Percentiles rank a stretch among this genome's conserved stretches.
These are phyloP conservation scores for Pogonognathellus flavescens DNA, from an alignment of 1,140 invertebrate genomes.

Conservation along the genomic window DNA sequence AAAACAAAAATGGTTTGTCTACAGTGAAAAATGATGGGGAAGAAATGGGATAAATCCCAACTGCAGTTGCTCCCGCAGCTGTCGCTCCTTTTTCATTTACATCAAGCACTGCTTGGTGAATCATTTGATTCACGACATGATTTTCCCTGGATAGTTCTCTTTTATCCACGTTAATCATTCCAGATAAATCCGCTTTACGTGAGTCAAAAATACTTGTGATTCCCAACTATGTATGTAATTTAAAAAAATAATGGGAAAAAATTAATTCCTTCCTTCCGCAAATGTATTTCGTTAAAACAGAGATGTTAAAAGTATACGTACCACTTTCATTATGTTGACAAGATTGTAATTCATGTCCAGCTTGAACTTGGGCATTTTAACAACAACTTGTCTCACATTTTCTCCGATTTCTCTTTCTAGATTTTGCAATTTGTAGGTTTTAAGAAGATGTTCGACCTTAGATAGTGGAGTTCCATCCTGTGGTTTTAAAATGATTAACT, in stretches of 20 bases:
- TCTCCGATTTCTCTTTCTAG: slow-evolving; percentile 50
- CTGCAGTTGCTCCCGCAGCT: slow-evolving; percentile 51
- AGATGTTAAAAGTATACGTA: slow-evolving; percentile 11
- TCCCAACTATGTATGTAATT: slow-evolving; percentile 54
- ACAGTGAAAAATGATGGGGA: slow-evolving; percentile 59
- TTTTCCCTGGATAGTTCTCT: background rate
- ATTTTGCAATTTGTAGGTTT: slow-evolving; percentile 21
- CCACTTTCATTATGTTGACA: slow-evolving; percentile 39
- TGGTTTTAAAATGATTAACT: slow-evolving; percentile 59
- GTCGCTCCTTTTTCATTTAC: slow-evolving; percentile 60
- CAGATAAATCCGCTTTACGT: slow-evolving; percentile 41
- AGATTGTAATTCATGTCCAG: slow-evolving; percentile 53
- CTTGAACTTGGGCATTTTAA: slow-evolving; percentile 61
- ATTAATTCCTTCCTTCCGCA: no score
- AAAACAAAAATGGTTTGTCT: slow-evolving; percentile 60
- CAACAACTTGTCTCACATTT: slow-evolving; percentile 48
- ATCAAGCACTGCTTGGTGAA: slow-evolving; percentile 59
- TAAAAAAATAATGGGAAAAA: no score
- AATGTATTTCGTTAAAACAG: background rate
- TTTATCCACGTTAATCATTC: slow-evolving; percentile 14
- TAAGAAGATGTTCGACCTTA: slow-evolving; percentile 50
- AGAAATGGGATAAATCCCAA: slow-evolving; percentile 60
- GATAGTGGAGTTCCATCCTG: background rate
- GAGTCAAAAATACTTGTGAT: slow-evolving; percentile 53
- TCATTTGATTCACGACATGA: slow-evolving; percentile 51